Evolutionary conservation across 2,888 invertebrate species (phyloP), one percentile per base, ranked within the genome.

Genomic region (Dicyrtoma fusca): DNA sequence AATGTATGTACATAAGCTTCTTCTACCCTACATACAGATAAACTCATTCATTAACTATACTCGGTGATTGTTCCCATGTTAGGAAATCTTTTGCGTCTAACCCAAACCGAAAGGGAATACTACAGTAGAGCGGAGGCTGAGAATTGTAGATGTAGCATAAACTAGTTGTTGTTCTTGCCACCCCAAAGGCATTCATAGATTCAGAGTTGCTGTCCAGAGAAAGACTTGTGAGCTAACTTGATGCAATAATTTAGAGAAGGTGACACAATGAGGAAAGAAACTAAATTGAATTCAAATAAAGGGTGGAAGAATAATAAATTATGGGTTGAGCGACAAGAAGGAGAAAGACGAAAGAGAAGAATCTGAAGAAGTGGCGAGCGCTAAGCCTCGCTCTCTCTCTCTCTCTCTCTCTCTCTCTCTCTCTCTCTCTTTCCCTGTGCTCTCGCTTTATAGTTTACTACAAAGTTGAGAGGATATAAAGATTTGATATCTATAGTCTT

Each of bases 241-340:
- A 71, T 71, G 71, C 63, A 71, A 71, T 71, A 71, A 71, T 71
- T 63, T 71, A 71, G 63, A 71, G 49, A 63, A 71, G 71, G 71
- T 71, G 63, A 63, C 44, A 71, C 71, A 71, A 71, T 62, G 71
- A 63, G 71, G 70, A 71, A 71, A 71, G 71, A 63, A 71, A 71
- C 26, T 63, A 63, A 71, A 71, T 71, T 51, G 71, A 71, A 71
- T 71, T 63, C 71, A 71, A 71, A 71, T 71, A 71, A 71, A 71
- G 71, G 71, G 34, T 44, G 63, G 63, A 63, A 71, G 71, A 71
- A 71, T 71, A 71, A 71, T 71, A 71, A 71, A 71, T 71, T 71
- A 63, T 71, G 71, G 69, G 51, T 34, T 69, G 62, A 69, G 62
- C 53, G 53, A 23, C 21, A 53, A 66, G 26, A 66, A 51, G 66